A percentile compares a stretch with the other conserved stretches of the same genome.
Evolutionary conservation across 2,797 vertebrate genomes (phyloP).

Genomic region (Nannoperca obscura): DNA sequence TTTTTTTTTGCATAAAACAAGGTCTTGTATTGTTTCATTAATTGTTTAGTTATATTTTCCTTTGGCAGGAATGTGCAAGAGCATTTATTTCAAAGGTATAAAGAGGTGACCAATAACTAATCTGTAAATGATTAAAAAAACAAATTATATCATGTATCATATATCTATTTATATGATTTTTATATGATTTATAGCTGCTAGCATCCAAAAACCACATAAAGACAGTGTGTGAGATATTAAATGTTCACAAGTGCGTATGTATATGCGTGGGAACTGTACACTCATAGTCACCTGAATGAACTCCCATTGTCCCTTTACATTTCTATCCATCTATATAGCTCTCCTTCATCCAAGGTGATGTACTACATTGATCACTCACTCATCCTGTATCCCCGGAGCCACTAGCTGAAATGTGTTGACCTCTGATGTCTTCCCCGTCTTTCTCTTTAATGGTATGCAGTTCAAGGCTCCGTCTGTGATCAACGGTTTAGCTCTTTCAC

Average conservation of each 20-base stretch:
- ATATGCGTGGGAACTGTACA: neutral
- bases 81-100: neutral
- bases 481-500: conserved; percentile 1
- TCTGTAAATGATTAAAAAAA: neutral
- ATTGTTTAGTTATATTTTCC: conserved; percentile 34
- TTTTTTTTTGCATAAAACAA: conserved; percentile 40
- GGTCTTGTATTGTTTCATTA: conserved; percentile 25
- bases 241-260: neutral
- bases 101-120: neutral
- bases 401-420: conserved; percentile 21
- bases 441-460: conserved; percentile 9
- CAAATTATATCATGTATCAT: too few relatives aligned
- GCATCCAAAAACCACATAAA: neutral
- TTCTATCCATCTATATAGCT: neutral
- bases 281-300: neutral
- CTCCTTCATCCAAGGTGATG: neutral
- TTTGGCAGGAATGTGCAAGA: conserved; percentile 3
- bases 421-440: conserved; percentile 18
- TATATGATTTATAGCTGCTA: neutral
- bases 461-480: conserved; percentile 25
- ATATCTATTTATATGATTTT: too few relatives aligned
- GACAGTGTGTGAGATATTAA: neutral
- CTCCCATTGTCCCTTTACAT: neutral
- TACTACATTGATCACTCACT: conserved; percentile 21
- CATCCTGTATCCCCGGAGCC: neutral